Evolutionary conservation across 2,797 vertebrate genomes (phyloP), one percentile per base, ranked within the genome.

Genomic region (Neostethus bicornis): DNA sequence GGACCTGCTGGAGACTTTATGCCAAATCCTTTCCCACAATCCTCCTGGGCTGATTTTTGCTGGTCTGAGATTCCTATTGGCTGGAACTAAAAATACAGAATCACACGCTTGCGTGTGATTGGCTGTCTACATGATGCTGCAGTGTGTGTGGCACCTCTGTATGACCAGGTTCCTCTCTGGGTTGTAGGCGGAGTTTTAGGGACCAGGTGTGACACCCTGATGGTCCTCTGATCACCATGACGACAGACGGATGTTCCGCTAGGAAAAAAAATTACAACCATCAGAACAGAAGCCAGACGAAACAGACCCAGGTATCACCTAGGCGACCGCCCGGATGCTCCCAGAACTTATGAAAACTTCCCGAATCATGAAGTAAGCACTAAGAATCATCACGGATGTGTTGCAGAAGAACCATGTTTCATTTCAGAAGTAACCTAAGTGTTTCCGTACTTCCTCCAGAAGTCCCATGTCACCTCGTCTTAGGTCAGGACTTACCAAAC

Each of bases 171-270:
- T 25, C 63, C 6, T 88, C 89, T 89, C 94, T 91, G 70, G 95
- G 94, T 81, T 96, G 91, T 70, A 95, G 94, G 80, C 92, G 94
- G 49, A 96, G 95, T 65, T 96, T 93, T 77, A 97, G 93, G 67
- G 92, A 92, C 96, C 95, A 98, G 2, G 92, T 92, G 61, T 94
- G 94, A 76, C 89, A 87, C 73, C 94, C 95, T 29, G 94, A 95
- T 51, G 92, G 91, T 63, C 95, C 95, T 80, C 96, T 91, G 73
- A 96, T 93, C 81, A 97, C 77, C 82, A 94, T 77, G 16, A 92
- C 95, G 79, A 96, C 53, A 0, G 73, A 61, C 0, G 75, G 81
- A 51, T 57, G 39, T 0, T 10, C 6, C 0, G 7, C 75, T 81
- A n/a, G 56, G 16, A 41, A 34, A 52, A 29, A 50, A 4, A 6